Percentiles rank a stretch among this genome's conserved stretches.
phyloP scores from a whole-genome alignment of 2,888 invertebrate species.

The Cantharis rufa region DNA sequence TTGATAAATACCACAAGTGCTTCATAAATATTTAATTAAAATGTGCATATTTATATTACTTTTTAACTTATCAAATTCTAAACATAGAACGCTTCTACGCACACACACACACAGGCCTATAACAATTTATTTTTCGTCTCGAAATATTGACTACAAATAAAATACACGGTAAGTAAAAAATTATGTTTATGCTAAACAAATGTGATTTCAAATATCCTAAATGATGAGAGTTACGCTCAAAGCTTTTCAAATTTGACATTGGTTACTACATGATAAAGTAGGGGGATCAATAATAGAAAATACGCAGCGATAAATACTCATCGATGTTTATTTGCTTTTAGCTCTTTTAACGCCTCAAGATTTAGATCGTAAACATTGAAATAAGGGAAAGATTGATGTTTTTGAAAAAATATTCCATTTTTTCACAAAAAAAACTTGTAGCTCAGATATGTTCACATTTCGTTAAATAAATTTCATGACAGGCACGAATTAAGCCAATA shows the following conservation, averaged over 20 bases:
- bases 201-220: neutral
- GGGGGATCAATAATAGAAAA: neutral
- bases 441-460: neutral
- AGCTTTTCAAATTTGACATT: neutral
- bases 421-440: neutral
- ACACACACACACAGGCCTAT: neutral
- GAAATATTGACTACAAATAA: neutral
- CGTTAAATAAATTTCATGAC: neutral
- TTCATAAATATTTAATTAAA: slow-evolving; percentile 24
- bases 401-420: neutral
- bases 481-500: neutral
- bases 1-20: slow-evolving; percentile 28
- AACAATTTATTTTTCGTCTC: neutral
- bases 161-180: neutral
- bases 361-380: neutral
- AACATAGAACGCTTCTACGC: neutral
- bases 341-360: neutral
- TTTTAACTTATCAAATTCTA: neutral
- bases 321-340: neutral
- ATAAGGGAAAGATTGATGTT: neutral
- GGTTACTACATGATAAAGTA: neutral
- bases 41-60: slow-evolving; percentile 8
- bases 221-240: neutral
- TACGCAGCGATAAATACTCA: neutral
- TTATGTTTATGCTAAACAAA: neutral